These are phyloP conservation scores for Alitta virens DNA, from an alignment of 2,888 invertebrate genomes.

Conservation along the genomic window DNA sequence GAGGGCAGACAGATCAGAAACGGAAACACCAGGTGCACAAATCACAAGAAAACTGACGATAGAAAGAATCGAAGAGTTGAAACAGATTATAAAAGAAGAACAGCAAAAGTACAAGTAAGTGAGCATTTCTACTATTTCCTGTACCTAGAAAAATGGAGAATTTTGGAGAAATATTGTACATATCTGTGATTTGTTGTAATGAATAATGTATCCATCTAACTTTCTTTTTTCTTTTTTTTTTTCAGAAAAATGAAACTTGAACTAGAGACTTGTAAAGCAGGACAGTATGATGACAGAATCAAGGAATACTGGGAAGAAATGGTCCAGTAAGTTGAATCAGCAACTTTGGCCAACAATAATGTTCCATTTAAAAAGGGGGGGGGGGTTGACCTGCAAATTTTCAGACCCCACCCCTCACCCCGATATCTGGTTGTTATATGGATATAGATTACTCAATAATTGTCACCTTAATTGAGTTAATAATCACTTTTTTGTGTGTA, in stretches of 20 bases:
- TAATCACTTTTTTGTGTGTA: too few species aligned
- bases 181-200: too few species aligned
- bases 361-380: too few species aligned
- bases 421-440: too few species aligned
- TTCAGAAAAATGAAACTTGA: constrained; percentile 67
- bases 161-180: too few species aligned
- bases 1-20: constrained; percentile 59
- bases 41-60: constrained; percentile 75
- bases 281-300: constrained; percentile 71
- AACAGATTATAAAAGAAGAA: constrained; percentile 69
- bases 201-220: too few species aligned
- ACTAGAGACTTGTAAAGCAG: constrained; percentile 62
- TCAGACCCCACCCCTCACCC: too few species aligned
- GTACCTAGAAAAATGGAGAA: too few species aligned
- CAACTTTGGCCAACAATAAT: too few species aligned
- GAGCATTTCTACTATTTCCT: background rate
- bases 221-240: constrained; percentile 5
- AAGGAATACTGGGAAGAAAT: constrained; percentile 73
- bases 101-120: constrained; percentile 68
- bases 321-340: constrained; percentile 66
- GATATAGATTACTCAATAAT: too few species aligned
- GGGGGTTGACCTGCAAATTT: too few species aligned
- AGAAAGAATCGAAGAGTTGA: constrained; percentile 76
- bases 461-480: too few species aligned
- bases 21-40: constrained; percentile 61